Evolutionary conservation across 2,113 vertebrate species (phyloP), one percentile per base, ranked within the genome.

Genomic region (Panthera leo): DNA sequence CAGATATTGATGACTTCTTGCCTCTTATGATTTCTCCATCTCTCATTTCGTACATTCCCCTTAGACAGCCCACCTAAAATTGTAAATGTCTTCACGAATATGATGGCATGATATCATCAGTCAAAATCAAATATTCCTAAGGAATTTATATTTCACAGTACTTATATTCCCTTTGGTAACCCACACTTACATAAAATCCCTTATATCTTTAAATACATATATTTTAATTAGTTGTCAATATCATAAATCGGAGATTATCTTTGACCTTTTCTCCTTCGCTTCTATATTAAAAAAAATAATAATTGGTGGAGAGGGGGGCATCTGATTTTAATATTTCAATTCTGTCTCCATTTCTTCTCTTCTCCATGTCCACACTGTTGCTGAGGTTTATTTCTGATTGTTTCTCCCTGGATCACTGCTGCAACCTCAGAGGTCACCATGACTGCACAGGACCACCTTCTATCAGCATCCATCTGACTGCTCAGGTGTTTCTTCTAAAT

Each of bases 391-490:
- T 42, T 16, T 61, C 70, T 48, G 25, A 39, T 51, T 7, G 9
- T 78, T 39, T 96, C 51, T 71, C 7, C 23, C 6, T 9, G 2
- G 15, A 4, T 79, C 63, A 29, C 15, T 27, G n/a, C 5, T 31
- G 1, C 55, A 12, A 76, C 45, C 14, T 85, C 27, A 4, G 5
- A 63, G 63, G 18, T 39, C 11, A 27, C 11, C 18, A 7, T 42
- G n/a, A 63, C 42, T 36, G 12, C 14, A 11, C 3, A 4, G 10
- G 45, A 31, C 7, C 63, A 29, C 9, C 5, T 27, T 36, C 2
- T 2, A 6, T 34, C 10, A 63, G 14, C 11, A 2, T n/a, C 86
- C 39, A n/a, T 1, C 14, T 0, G 14, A 53, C 10, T n/a, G 25
- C 31, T 19, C 31, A 76, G 70, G 11, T 15, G 10, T 58, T 29